Evolutionary conservation across 2,888 invertebrate genomes (phyloP).

Genomic region (Drosophila testacea): DNA sequence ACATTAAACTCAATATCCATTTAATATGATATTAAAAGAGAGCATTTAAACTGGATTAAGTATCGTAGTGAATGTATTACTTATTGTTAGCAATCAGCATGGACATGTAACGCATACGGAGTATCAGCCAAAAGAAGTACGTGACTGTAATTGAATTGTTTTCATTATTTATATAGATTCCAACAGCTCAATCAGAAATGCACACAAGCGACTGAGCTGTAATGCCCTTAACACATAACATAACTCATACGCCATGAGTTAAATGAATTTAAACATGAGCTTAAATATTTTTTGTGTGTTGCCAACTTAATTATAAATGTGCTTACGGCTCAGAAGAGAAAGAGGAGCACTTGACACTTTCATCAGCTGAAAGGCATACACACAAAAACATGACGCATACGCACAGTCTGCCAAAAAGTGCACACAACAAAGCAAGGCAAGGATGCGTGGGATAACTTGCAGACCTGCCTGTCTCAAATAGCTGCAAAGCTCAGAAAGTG

Average conservation of each 20-base stretch:
- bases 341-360: conserved; percentile 7
- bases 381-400: conserved; percentile 40
- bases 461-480: conserved; percentile 31
- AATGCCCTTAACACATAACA: neutral
- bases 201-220: neutral
- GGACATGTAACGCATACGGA: neutral
- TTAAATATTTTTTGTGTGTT: neutral
- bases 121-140: neutral
- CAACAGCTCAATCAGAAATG: neutral
- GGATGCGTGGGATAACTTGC: conserved; percentile 24
- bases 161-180: neutral
- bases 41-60: neutral
- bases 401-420: conserved; percentile 53
- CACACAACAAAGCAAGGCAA: conserved; percentile 42
- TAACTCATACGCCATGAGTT: neutral
- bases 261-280: neutral
- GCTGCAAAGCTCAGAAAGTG: conserved; percentile 35
- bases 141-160: neutral
- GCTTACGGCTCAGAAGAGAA: neutral
- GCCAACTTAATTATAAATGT: neutral
- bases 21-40: too few relatives aligned
- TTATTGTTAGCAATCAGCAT: neutral
- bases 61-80: too few relatives aligned
- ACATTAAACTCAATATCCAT: too few relatives aligned
- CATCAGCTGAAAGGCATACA: neutral